Evolutionary conservation across 2,797 vertebrate species (phyloP).

Genomic region (Alosa sapidissima): DNA sequence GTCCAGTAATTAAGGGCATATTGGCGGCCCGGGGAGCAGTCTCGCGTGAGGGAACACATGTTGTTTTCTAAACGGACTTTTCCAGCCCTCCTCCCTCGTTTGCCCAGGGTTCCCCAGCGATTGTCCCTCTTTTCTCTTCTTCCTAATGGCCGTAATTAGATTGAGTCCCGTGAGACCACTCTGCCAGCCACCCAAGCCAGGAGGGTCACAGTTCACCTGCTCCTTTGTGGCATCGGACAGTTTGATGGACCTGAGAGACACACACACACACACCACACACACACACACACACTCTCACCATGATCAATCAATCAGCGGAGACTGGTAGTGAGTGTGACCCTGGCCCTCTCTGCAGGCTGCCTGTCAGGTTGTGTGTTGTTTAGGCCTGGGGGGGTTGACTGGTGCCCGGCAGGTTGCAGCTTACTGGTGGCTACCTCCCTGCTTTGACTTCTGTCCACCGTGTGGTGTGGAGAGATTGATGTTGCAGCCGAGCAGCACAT

Average conservation of each 20-base stretch:
- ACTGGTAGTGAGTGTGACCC: slow-evolving; percentile 3
- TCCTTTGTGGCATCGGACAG: slow-evolving; percentile 23
- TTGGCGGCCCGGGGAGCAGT: background rate
- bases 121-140: background rate
- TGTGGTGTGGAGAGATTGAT: background rate
- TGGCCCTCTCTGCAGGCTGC: background rate
- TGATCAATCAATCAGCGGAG: slow-evolving; percentile 12
- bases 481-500: too few relatives aligned
- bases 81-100: background rate
- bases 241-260: background rate
- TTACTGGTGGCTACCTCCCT: background rate
- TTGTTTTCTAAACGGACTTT: slow-evolving; percentile 23
- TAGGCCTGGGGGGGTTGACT: slow-evolving; percentile 8
- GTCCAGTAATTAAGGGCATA: slow-evolving; percentile 19
- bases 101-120: background rate
- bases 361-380: background rate
- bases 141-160: slow-evolving; percentile 13
- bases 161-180: background rate
- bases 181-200: background rate
- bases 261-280: slow-evolving; percentile 7
- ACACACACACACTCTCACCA: background rate
- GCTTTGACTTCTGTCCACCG: background rate
- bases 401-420: slow-evolving; percentile 1
- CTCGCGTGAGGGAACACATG: slow-evolving; percentile 15
- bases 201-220: slow-evolving; percentile 59